A percentile compares a stretch with the other conserved stretches of the same genome.
These are phyloP conservation scores for Rhea pennata DNA, from an alignment of 2,113 vertebrate species.

Conservation along the genomic window DNA sequence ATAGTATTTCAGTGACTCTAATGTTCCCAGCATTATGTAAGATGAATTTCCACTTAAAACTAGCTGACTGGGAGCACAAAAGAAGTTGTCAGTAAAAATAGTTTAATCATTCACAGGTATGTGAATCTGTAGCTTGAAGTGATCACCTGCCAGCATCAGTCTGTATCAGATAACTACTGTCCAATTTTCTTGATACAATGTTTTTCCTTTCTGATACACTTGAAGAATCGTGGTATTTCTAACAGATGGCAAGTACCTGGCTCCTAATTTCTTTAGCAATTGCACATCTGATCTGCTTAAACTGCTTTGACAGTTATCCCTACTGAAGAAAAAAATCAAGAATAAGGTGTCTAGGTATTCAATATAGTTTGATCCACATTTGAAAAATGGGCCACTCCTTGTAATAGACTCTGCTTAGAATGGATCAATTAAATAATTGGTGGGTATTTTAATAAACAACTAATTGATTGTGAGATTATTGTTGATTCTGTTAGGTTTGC, in stretches of 20 bases:
- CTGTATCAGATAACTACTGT: not conserved
- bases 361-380: not conserved
- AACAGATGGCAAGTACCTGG: not conserved
- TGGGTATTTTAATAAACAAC: not conserved
- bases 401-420: not conserved
- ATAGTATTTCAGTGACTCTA: not conserved
- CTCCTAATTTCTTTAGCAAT: not conserved
- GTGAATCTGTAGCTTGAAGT: not conserved
- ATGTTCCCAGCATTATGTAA: not conserved
- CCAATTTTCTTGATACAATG: not conserved
- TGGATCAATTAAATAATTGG: not conserved
- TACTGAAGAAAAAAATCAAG: not conserved
- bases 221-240: not conserved
- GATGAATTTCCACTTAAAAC: not conserved
- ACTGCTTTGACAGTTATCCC: not conserved
- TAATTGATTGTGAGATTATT: not conserved
- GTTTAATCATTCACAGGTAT: not conserved
- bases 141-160: not conserved
- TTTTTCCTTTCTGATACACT: not conserved
- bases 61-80: not conserved
- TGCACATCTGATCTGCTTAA: not conserved
- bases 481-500: not conserved
- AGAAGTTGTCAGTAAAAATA: not conserved
- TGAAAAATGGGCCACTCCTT: not conserved
- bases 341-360: not conserved